Percentiles rank a stretch among this genome's conserved stretches.
These are phyloP conservation scores for Artemisiospiza belli DNA, from an alignment of 2,113 vertebrate species.

Conservation along the genomic window DNA sequence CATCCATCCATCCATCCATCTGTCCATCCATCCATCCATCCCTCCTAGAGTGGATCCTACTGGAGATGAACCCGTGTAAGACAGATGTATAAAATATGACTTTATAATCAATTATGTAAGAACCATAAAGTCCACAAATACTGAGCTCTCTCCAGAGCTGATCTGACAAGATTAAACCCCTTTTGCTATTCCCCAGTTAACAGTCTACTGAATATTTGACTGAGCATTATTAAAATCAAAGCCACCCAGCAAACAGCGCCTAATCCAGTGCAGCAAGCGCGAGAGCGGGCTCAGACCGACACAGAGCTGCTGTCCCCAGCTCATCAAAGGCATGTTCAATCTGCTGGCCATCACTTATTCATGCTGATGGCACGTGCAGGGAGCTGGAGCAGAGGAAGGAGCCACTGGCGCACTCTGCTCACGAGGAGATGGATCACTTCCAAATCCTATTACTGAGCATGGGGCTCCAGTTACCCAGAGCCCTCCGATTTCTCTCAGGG, in stretches of 20 bases:
- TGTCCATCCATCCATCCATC: not conserved
- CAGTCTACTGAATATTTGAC: slow-evolving; percentile 14
- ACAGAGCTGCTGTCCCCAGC: not conserved
- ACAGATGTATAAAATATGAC: not conserved
- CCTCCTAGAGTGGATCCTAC: rapidly evolving
- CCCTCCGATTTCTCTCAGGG: not conserved
- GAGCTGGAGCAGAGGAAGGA: not conserved
- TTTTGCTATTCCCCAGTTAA: slow-evolving; percentile 11
- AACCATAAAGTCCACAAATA: slow-evolving; percentile 2
- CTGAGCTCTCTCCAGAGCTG: not conserved
- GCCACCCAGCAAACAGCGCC: slow-evolving; percentile 13
- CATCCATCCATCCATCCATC: not conserved
- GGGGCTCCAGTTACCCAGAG: not conserved
- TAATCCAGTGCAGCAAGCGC: not conserved
- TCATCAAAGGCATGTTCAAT: not conserved
- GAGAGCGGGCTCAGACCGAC: not conserved
- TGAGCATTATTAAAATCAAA: slow-evolving; percentile 1
- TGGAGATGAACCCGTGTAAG: not conserved
- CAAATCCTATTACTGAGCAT: not conserved
- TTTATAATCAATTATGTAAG: not conserved
- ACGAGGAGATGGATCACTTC: not conserved
- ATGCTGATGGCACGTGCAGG: not conserved
- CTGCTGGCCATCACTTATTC: not conserved
- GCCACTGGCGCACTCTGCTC: not conserved
- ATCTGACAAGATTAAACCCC: slow-evolving; percentile 27